These are phyloP conservation scores for Anastatus disparis DNA, from an alignment of 1,140 invertebrate species.

Conservation along the genomic window DNA sequence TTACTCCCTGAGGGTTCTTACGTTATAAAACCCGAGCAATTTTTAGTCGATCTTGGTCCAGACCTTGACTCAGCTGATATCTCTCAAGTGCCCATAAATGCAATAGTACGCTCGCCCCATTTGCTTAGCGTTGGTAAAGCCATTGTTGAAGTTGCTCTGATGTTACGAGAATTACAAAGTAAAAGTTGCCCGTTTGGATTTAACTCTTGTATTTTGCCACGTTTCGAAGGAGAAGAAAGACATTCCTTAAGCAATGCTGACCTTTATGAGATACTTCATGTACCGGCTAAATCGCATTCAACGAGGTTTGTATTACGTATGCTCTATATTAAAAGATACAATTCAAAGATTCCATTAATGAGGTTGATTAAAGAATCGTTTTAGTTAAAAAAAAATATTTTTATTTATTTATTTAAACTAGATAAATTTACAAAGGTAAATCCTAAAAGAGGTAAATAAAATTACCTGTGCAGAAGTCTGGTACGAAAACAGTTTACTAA, in stretches of 20 bases:
- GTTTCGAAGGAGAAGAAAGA: conserved; percentile 36
- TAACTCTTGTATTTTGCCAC: conserved; percentile 42
- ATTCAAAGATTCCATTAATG: no score
- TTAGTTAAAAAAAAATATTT: no score
- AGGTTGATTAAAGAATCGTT: no score
- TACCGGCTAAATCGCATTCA: conserved; percentile 48
- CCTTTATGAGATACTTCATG: conserved; percentile 53
- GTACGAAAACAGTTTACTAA: no score
- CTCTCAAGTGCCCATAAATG: background rate
- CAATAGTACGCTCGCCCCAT: conserved; percentile 54
- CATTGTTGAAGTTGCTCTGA: conserved; percentile 49
- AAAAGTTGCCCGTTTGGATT: conserved; percentile 44
- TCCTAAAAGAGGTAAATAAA: no score
- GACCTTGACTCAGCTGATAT: conserved; percentile 35
- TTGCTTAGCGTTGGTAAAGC: conserved; percentile 56
- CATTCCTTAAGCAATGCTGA: conserved; percentile 48
- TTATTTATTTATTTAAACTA: no score
- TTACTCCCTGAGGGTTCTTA: conserved; percentile 55
- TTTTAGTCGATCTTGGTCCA: conserved; percentile 40
- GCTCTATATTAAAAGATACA: no score
- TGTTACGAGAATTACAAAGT: conserved; percentile 44
- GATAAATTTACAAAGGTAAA: no score
- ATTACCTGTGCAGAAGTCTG: no score
- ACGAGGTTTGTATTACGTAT: no score
- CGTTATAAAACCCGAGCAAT: conserved; percentile 48